Evolutionary conservation across 2,888 invertebrate species (phyloP).

Genomic region (Amiota minor): DNA sequence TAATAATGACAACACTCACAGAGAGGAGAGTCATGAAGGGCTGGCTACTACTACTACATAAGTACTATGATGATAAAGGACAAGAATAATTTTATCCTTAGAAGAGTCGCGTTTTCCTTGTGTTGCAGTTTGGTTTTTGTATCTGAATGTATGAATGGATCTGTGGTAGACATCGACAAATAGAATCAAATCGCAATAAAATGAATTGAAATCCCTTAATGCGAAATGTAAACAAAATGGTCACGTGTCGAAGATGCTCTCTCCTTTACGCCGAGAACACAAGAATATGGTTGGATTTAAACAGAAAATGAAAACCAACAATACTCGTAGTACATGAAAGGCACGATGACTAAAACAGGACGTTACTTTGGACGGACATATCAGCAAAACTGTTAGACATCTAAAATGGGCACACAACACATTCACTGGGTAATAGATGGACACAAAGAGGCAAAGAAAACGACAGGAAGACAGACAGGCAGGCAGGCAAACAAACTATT

Average conservation of each 20-base stretch:
- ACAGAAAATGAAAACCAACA: conserved; percentile 13
- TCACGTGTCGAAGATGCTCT: conserved; percentile 62
- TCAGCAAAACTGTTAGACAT: no score
- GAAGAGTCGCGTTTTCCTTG: no score
- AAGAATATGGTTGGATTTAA: neutral
- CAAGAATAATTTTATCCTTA: no score
- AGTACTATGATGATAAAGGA: no score
- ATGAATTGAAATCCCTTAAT: conserved; percentile 68
- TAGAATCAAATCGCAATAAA: conserved; percentile 62
- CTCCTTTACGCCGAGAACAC: neutral
- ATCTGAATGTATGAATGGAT: conserved; percentile 48
- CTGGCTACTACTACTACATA: conserved; percentile 10
- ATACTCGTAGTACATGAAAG: neutral
- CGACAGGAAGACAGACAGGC: neutral
- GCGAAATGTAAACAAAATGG: conserved; percentile 68
- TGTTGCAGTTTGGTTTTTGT: no score
- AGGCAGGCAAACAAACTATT: conserved; percentile 4
- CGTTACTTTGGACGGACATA: no score
- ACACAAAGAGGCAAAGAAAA: no score
- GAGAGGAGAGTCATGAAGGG: conserved; percentile 42
- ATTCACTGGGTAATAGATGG: no score
- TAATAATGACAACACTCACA: neutral
- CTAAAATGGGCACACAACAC: no score
- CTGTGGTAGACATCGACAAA: conserved; percentile 47
- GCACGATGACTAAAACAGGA: no score